Base-by-base conservation (phyloP, 30 jellyfish, hydroid and myxozoan genomes). In the Hydractinia symbiolongicarpus region DNA sequence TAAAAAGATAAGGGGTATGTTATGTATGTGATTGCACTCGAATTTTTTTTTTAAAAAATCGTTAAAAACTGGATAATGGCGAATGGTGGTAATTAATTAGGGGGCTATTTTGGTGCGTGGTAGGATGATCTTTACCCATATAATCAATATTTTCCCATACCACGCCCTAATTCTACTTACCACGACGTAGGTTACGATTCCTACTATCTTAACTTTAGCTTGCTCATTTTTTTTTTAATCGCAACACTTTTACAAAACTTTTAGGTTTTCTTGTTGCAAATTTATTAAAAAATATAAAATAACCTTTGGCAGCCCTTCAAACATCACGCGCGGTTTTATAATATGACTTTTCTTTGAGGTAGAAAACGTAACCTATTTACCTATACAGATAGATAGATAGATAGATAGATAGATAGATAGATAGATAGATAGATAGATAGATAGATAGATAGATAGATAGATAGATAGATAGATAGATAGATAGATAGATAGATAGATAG, bases 401-500 rank as follows among this genome's bases (percentile, higher is more conserved):
- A 30, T 30, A 30, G 44, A 30, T 30, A 30, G 44, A 30, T 30
- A 30, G 44, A 30, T 30, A 30, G 44, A 30, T 30, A 30, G 44
- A 30, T 30, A 58, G 69, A 58, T 58, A 58, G 69, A 58, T 58
- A 58, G 69, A 58, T 58, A 58, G 69, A 30, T 30, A 30, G 44
- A 30, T 30, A 30, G 44, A 30, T 30, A 30, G 44, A 30, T 30
- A 30, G 44, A 30, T 30, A 58, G 69, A 58, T 58, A 58, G 69
- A 58, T 58, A 58, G 69, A 58, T 58, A 58, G 69, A 58, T 58
- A 58, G 69, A 58, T 58, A 58, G 69, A 58, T 58, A 58, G 69
- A 58, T 58, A 58, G 69, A 58, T 58, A 58, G 69, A 58, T 58
- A 58, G n/a, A n/a, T n/a, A 58, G 19, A 16, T 16, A 11, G 17